Conservation (phyloP, 2,797 vertebrate species). For the Chiroxiphia lanceolata region DNA sequence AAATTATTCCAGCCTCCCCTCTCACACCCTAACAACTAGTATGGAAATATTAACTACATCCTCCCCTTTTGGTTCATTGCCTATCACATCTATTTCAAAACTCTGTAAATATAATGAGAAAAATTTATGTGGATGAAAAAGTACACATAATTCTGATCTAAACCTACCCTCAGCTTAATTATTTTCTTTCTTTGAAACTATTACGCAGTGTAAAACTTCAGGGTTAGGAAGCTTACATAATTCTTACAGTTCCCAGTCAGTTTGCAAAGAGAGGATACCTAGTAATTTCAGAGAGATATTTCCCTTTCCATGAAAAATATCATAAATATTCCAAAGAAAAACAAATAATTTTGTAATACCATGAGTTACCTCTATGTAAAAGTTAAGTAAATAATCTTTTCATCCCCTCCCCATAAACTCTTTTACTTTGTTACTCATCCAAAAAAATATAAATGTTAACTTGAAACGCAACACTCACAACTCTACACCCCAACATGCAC, state of each 20-base stretch:
- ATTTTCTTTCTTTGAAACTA: background rate
- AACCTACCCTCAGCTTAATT: background rate
- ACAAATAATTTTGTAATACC: background rate
- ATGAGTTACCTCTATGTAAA: background rate
- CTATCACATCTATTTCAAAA: background rate
- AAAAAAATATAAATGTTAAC: background rate
- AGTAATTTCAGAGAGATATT: background rate
- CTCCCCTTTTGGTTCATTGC: background rate
- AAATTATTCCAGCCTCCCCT: constrained; percentile 18
- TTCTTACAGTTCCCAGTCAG: background rate
- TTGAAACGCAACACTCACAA: background rate
- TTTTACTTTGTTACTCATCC: background rate
- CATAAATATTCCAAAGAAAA: background rate
- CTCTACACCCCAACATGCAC: background rate
- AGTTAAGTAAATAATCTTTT: background rate
- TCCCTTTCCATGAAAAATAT: background rate
- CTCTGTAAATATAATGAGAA: background rate
- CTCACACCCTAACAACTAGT: background rate
- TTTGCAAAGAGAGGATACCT: background rate
- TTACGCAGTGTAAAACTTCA: background rate
- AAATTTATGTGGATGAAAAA: background rate
- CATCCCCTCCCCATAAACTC: background rate
- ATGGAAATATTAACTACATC: constrained; percentile 1
- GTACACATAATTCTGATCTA: background rate
- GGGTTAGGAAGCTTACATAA: background rate